A percentile compares a stretch with the other conserved stretches of the same genome.
These are phyloP conservation scores for Lasioglossum morio DNA, from an alignment of 2,888 invertebrate species.

Conservation along the genomic window DNA sequence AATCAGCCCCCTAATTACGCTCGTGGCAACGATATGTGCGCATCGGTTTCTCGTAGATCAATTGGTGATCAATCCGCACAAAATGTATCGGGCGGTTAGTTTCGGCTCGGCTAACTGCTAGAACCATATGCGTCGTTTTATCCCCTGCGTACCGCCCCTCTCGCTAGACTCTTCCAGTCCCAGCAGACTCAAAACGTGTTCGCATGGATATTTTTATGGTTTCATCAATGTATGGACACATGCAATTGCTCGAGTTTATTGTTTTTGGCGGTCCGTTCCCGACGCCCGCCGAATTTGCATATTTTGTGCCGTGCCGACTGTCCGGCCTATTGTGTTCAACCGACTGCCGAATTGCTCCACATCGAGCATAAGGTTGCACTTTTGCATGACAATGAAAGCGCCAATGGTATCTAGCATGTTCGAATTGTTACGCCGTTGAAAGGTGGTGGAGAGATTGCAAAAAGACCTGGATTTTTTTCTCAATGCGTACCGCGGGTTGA, in stretches of 20 bases:
- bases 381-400: constrained; percentile 81
- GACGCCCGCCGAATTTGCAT: constrained; percentile 80
- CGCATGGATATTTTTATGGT: constrained; percentile 79
- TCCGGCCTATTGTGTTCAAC: constrained; percentile 80
- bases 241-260: constrained; percentile 82
- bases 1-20: constrained; percentile 7
- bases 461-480: constrained; percentile 9
- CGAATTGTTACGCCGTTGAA: constrained; percentile 68
- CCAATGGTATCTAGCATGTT: constrained; percentile 75
- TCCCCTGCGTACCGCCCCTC: constrained; percentile 32
- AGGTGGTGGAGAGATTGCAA: constrained; percentile 45
- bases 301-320: constrained; percentile 76
- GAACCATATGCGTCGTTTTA: constrained; percentile 48
- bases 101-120: constrained; percentile 72
- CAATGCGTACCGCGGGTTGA: background rate
- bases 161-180: constrained; percentile 32
- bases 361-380: constrained; percentile 81
- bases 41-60: constrained; percentile 59
- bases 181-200: constrained; percentile 59
- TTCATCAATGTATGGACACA: constrained; percentile 82
- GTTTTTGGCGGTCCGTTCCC: constrained; percentile 78
- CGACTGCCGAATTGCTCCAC: constrained; percentile 81
- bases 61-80: constrained; percentile 62
- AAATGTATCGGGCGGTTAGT: constrained; percentile 66
- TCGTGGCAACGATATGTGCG: background rate